Evolutionary conservation across 1,140 invertebrate species (phyloP).

Genomic region (Habropoda laboriosa): DNA sequence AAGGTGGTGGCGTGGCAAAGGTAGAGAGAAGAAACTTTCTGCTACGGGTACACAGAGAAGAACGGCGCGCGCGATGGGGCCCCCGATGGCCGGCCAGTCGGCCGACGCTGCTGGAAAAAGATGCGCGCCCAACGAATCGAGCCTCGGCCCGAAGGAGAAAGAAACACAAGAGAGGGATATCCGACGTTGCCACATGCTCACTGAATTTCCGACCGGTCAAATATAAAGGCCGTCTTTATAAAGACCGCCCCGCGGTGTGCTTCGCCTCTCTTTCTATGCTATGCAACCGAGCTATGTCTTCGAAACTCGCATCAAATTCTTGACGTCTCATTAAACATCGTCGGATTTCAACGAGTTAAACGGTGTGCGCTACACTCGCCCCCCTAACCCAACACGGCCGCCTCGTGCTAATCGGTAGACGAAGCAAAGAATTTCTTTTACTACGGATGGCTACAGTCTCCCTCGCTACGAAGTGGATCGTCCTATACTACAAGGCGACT

Average conservation of each 20-base stretch:
- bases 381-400: neutral
- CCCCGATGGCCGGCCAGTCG: conserved; percentile 29
- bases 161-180: conserved; percentile 53
- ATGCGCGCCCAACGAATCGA: conserved; percentile 63
- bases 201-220: conserved; percentile 72
- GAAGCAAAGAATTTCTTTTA: conserved; percentile 39
- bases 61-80: conserved; percentile 37
- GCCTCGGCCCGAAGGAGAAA: conserved; percentile 35
- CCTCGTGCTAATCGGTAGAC: neutral
- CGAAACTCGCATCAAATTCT: conserved; percentile 68
- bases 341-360: conserved; percentile 63
- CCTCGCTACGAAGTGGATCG: too few species aligned
- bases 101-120: conserved; percentile 53
- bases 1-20: conserved; percentile 69
- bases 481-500: too few species aligned
- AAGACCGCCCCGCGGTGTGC: conserved; percentile 42
- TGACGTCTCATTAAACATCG: conserved; percentile 69
- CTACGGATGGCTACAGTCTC: neutral
- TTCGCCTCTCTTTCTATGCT: neutral
- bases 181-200: conserved; percentile 75
- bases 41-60: conserved; percentile 54
- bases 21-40: conserved; percentile 69
- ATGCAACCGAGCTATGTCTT: conserved; percentile 46
- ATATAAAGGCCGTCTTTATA: conserved; percentile 71
- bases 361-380: neutral